Conservation (phyloP, 2,113 vertebrate species). For the Butorides virescens region DNA sequence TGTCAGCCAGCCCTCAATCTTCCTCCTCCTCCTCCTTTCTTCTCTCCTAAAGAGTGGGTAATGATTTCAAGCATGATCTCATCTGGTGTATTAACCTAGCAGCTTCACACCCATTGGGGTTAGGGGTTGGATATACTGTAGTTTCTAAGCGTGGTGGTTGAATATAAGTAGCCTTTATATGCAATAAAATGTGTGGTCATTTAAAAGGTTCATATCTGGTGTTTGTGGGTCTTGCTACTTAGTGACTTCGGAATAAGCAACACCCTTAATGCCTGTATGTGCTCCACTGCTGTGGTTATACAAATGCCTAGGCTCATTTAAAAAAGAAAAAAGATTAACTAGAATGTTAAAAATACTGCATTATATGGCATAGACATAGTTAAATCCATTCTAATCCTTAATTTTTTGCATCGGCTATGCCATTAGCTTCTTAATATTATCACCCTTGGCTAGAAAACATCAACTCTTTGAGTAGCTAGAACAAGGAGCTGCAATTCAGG, state of each 20-base stretch:
- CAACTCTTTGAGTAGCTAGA: background rate
- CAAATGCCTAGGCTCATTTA: background rate
- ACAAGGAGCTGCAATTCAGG: background rate
- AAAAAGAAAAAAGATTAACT: background rate
- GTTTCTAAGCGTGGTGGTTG: background rate
- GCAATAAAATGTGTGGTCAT: background rate
- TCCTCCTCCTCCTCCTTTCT: conserved; percentile 47
- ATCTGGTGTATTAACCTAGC: background rate
- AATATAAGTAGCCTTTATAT: background rate
- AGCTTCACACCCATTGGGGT: background rate
- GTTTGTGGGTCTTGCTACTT: background rate
- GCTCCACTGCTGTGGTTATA: background rate
- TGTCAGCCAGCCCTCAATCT: background rate
- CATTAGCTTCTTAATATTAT: background rate
- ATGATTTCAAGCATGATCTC: background rate
- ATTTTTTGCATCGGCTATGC: background rate
- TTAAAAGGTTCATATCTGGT: background rate
- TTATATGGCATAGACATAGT: accelerated
- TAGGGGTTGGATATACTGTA: background rate
- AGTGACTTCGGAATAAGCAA: background rate
- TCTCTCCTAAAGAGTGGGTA: conserved; percentile 21
- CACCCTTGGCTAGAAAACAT: background rate
- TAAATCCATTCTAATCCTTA: background rate
- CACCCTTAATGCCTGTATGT: accelerated
- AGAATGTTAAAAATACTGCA: background rate